Percentiles rank a stretch among this genome's conserved stretches.
Conservation (phyloP, 92 coral and sea anemone species). For the Siderastrea radians region DNA sequence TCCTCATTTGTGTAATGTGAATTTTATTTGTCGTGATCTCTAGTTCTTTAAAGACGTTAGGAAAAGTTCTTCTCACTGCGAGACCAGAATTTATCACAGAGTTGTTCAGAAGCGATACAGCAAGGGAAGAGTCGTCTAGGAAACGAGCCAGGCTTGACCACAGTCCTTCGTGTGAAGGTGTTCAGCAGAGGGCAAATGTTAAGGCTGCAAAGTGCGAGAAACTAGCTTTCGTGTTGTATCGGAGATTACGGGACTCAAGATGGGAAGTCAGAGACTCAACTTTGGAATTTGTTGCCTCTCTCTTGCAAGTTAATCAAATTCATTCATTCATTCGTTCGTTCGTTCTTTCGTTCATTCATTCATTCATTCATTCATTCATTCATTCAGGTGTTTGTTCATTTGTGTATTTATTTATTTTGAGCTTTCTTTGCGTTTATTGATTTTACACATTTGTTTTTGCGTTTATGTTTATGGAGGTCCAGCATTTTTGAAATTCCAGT, state of each 20-base stretch:
- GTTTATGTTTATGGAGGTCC: no score
- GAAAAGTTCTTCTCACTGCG: constrained; percentile 25
- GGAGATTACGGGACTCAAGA: constrained; percentile 79
- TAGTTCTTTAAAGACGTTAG: constrained; percentile 56
- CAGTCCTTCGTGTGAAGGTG: background rate
- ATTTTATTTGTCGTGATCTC: constrained; percentile 30
- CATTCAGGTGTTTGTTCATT: no score
- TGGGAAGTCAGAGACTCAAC: constrained; percentile 92
- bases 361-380: no score
- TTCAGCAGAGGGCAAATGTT: background rate
- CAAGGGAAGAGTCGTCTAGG: background rate
- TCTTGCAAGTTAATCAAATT: constrained; percentile 36
- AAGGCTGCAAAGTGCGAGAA: constrained; percentile 33
- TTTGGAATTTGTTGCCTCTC: constrained; percentile 73
- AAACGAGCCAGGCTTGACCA: constrained; percentile 29
- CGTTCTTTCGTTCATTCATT: no score
- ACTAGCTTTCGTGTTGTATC: constrained; percentile 73
- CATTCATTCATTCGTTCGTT: no score
- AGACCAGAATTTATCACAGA: constrained; percentile 21
- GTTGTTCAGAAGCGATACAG: constrained; percentile 28
- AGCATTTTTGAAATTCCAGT: no score
- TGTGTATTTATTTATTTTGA: no score
- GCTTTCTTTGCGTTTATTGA: no score
- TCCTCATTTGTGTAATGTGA: background rate
- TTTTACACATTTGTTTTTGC: no score